Conservation (phyloP, 92 coral and sea anemone genomes). For the Bergia puertoricense region DNA sequence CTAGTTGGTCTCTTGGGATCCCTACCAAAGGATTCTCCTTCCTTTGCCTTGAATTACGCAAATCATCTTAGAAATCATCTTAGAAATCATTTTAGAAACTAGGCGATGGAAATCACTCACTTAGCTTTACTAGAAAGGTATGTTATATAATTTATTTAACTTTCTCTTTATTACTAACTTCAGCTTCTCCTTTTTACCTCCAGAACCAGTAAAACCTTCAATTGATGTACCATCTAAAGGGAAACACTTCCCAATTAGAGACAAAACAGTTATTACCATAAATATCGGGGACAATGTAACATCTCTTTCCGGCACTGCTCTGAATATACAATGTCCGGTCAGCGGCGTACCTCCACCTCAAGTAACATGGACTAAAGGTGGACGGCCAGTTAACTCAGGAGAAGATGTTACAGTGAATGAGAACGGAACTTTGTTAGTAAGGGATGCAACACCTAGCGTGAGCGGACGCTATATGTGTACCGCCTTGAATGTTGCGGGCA, state of each 20-base stretch:
- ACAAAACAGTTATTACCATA: constrained; percentile 28
- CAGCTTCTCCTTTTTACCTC: neutral
- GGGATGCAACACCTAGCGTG: constrained; percentile 2
- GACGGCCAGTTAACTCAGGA: constrained; percentile 5
- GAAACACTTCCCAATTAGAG: constrained; percentile 29
- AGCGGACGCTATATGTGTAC: constrained; percentile 35
- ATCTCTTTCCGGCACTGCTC: constrained; percentile 47
- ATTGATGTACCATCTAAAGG: constrained; percentile 36
- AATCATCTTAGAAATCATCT: no score
- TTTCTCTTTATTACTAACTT: no score
- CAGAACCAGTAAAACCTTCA: constrained; percentile 28
- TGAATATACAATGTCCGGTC: constrained; percentile 44
- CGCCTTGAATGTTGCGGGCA: constrained; percentile 25
- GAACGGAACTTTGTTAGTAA: constrained; percentile 20
- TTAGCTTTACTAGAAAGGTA: no score
- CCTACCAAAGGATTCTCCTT: neutral
- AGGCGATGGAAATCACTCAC: no score
- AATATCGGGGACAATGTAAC: constrained; percentile 50
- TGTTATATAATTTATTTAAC: no score
- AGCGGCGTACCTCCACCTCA: constrained; percentile 57
- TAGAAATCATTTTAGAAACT: no score
- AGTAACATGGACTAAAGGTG: constrained; percentile 48
- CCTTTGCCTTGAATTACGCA: neutral
- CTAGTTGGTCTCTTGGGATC: no score
- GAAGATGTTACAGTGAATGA: constrained; percentile 5